Base-by-base conservation (phyloP, 1,140 invertebrate genomes). In the Leptoteleia sp. region DNA sequence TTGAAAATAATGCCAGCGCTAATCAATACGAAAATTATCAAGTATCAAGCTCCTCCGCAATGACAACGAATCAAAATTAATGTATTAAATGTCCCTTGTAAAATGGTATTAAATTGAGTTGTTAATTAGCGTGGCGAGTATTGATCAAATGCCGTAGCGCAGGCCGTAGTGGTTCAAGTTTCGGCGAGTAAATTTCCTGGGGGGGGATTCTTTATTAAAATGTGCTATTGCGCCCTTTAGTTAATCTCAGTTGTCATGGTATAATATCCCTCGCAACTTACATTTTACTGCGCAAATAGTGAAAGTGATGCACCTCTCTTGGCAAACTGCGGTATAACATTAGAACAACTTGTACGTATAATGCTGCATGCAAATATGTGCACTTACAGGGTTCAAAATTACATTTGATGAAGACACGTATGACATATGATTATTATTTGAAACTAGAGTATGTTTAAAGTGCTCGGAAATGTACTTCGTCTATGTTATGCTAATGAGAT, bases 361-460 rank as follows among this genome's bases (percentile, higher is more conserved):
- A 67, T 67, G 29, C 64, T 68, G 31, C 64, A 47, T 65, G 48
- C 62, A 65, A 65, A 65, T 54, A 48, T 54, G 62, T 47, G 50
- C 64, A 47, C 50, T 55, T 68, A 55, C 50, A 29, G 31, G 42
- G 50, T 68, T 57, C 64, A 68, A 48, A 68, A 68, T 68, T 57
- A 33, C 64, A 68, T 65, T 68, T 68, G 50, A 68, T 57, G 64
- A 55, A 68, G 64, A 47, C 64, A 55, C 50, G 50, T 68, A 68
- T 68, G 64, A 68, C 64, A 47, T 68, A 68, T 57, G 40, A 57
- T 68, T 68, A 68, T 68, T 68, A 68, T 68, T 68, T 68, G 64
- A 68, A 55, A 67, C 42, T 57, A 6, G 42, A 68, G 52, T 17
- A 48, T 40, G 64, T 68, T 57, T 57, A 68, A 68, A 57, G 50